phyloP scores from a whole-genome alignment of 2,797 vertebrate genomes.

The Siniperca obscura region DNA sequence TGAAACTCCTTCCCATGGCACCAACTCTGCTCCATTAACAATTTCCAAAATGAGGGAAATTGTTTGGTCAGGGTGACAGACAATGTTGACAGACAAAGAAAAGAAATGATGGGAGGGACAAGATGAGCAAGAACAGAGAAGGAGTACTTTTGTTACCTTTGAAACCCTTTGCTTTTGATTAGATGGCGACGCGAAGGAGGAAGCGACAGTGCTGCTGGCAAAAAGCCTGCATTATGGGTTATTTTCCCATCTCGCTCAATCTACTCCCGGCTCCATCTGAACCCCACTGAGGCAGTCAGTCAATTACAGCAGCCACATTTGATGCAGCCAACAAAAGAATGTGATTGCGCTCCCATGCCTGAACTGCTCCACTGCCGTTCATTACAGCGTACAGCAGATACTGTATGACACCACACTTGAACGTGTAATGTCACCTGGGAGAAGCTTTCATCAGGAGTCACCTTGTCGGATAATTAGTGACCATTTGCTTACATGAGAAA shows the following conservation, averaged over 20 bases:
- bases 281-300: constrained; percentile 50
- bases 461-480: constrained; percentile 43
- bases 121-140: constrained; percentile 34
- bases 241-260: constrained; percentile 72
- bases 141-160: constrained; percentile 48
- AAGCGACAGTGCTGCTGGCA: constrained; percentile 28
- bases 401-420: constrained; percentile 56
- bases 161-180: constrained; percentile 55
- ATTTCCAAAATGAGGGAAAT: constrained; percentile 27
- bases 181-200: constrained; percentile 30
- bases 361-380: constrained; percentile 33
- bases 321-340: constrained; percentile 65
- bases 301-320: constrained; percentile 64
- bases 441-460: constrained; percentile 46
- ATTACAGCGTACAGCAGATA: constrained; percentile 35
- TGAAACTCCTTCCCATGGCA: background rate
- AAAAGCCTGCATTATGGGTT: constrained; percentile 67
- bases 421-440: constrained; percentile 76
- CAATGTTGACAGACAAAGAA: constrained; percentile 21
- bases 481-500: constrained; percentile 21
- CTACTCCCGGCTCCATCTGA: constrained; percentile 50
- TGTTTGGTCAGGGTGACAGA: constrained; percentile 41
- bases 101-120: constrained; percentile 20
- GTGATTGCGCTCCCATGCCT: constrained; percentile 55
- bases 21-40: constrained; percentile 24